Percentiles rank a stretch among this genome's conserved stretches.
Evolutionary conservation across 1,140 invertebrate genomes (phyloP).

Genomic region (Elysia chlorotica): DNA sequence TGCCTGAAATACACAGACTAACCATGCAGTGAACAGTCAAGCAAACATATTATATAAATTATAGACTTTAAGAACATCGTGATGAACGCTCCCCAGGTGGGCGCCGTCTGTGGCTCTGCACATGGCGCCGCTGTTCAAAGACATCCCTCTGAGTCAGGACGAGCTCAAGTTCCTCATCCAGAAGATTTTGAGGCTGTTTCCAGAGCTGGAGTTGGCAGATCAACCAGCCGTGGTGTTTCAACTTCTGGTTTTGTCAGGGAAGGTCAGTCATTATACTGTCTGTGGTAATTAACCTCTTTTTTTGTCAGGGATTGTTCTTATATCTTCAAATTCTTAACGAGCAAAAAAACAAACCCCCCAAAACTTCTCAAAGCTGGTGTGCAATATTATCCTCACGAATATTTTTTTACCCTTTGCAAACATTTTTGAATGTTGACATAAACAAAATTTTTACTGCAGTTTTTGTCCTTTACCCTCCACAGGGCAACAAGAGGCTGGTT

Average conservation of each 20-base stretch:
- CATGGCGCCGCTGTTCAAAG: conserved; percentile 55
- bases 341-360: not conserved
- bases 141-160: conserved; percentile 54
- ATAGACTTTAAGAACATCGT: too few relatives aligned
- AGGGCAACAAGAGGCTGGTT: conserved; percentile 56
- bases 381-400: too few relatives aligned
- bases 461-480: conserved; percentile 52
- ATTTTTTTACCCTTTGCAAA: too few relatives aligned
- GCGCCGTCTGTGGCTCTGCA: conserved; percentile 42
- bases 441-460: conserved; percentile 62
- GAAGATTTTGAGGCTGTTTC: conserved; percentile 57
- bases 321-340: not conserved
- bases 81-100: conserved; percentile 55
- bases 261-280: too few relatives aligned
- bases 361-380: too few relatives aligned
- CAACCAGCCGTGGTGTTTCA: conserved; percentile 62
- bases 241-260: conserved; percentile 55
- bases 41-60: too few relatives aligned
- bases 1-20: too few relatives aligned
- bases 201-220: conserved; percentile 54
- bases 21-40: too few relatives aligned
- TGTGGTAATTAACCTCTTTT: too few relatives aligned
- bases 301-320: not conserved
- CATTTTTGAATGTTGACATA: too few relatives aligned
- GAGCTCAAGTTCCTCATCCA: conserved; percentile 61